Conservation (phyloP, 1,140 invertebrate genomes). For the Megalopta genalis region DNA sequence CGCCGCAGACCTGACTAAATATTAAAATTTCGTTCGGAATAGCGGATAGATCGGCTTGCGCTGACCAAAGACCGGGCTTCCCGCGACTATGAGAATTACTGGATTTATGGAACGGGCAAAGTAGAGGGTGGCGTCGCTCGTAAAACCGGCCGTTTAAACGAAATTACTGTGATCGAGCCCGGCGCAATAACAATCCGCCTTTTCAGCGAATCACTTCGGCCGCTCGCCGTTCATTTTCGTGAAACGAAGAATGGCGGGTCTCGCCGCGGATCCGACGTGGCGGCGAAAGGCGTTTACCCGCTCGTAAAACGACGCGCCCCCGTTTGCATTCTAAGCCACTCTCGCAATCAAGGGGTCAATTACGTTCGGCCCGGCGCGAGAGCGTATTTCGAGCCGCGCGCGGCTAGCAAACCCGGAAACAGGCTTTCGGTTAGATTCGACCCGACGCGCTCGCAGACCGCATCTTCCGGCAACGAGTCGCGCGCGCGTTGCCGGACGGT, state of each 20-base stretch:
- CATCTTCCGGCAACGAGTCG: slow-evolving; percentile 11
- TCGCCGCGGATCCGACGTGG: not conserved
- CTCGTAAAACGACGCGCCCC: slow-evolving; percentile 36
- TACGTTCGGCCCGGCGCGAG: slow-evolving; percentile 19
- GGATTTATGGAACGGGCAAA: not conserved
- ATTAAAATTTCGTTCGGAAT: too few relatives aligned
- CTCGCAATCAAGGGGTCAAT: slow-evolving; percentile 62
- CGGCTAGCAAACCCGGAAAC: slow-evolving; percentile 12
- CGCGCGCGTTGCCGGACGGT: slow-evolving; percentile 22
- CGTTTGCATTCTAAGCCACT: slow-evolving; percentile 47
- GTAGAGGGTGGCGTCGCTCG: not conserved
- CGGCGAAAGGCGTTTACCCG: slow-evolving; percentile 19
- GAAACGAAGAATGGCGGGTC: slow-evolving; percentile 3
- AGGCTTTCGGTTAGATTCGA: not conserved
- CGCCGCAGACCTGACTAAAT: too few relatives aligned
- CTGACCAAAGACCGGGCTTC: not conserved
- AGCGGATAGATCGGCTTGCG: not conserved
- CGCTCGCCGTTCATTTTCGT: slow-evolving; percentile 30
- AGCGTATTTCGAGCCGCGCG: not conserved
- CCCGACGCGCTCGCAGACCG: not conserved
- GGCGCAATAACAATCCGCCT: slow-evolving; percentile 42
- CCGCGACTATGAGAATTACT: slow-evolving; percentile 15
- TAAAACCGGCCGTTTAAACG: slow-evolving; percentile 38
- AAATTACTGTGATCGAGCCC: slow-evolving; percentile 35
- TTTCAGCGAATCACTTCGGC: slow-evolving; percentile 35